These are phyloP conservation scores for Ochotona curzoniae DNA, from an alignment of 2,113 vertebrate genomes.

Conservation along the genomic window DNA sequence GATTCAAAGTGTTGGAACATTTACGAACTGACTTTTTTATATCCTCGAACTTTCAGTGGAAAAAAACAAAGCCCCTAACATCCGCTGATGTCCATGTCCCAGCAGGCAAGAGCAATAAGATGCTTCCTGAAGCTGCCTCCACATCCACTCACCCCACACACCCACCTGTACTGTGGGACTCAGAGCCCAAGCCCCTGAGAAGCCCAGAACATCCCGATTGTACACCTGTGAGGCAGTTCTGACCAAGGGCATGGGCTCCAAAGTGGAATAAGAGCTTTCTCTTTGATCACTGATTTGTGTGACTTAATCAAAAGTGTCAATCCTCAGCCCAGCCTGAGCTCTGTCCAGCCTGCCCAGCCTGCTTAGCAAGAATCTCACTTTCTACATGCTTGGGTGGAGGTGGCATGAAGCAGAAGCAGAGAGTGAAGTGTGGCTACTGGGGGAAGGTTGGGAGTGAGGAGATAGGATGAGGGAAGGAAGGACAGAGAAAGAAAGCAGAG, in stretches of 20 bases:
- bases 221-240: no score
- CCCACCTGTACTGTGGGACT: accelerated
- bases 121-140: accelerated
- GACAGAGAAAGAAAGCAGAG: not conserved
- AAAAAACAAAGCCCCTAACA: not conserved
- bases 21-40: not conserved
- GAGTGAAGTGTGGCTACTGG: no score
- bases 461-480: accelerated
- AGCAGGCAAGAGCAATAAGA: accelerated
- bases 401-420: not conserved
- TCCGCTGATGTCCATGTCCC: accelerated
- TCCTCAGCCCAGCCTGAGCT: accelerated
- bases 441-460: no score
- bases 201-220: accelerated
- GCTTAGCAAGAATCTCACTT: not conserved
- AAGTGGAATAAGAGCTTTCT: not conserved
- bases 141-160: accelerated
- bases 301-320: not conserved
- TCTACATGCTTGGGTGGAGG: not conserved
- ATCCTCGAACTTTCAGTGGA: not conserved
- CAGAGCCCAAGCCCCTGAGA: accelerated
- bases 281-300: not conserved
- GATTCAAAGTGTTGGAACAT: not conserved
- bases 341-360: accelerated
- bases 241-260: not conserved